Base-by-base conservation (phyloP, 1,140 invertebrate genomes). In the Arion vulgaris region DNA sequence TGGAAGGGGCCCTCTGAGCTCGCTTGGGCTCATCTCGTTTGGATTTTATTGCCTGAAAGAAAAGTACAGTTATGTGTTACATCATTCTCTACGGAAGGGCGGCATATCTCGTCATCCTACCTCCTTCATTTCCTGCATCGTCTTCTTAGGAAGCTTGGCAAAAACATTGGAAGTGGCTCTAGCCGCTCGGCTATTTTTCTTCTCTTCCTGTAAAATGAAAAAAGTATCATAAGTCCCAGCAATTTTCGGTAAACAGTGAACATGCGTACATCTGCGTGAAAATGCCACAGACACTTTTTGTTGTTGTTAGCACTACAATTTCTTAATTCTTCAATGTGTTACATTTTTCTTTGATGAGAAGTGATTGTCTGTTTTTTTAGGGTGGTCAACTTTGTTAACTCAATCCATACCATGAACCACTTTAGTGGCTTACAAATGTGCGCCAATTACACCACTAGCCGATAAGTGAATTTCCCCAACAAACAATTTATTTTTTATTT, bases 51-150 rank as follows among this genome's bases (percentile, higher is more conserved):
- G 85, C 88, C 89, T 90, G 89, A 85, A 71, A 87, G 84, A n/a
- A 76, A 77, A 86, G 51, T 83, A 83, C 68, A 38, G 76, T 66
- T 80, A 85, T 49, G 49, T 19, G 73, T 69, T 82, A 85, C 49
- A 71, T 26, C 34, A 23, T 49, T 45, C 26, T 17, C 34, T 23
- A 76, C 79, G 32, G 41, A 26, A 66, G 19, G 34, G 36, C 51
- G 78, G 72, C 76, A 66, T 80, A 1, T 45, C 66, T 41, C 74
- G 73, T 34, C 83, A 66, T 39, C 88, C 84, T 89, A 92, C 91
- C 91, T 96, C 97, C 96, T 95, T 98, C 96, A 87, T 98, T 93
- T 98, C 96, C 85, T 93, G 92, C 84, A 93, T 90, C 82, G 89
- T 84, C 84, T 87, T 88, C 86, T 92, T 89, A 62, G 88, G 87